A percentile compares a stretch with the other conserved stretches of the same genome.
These are phyloP conservation scores for Polymixis lichenea DNA, from an alignment of 2,888 invertebrate species.

Conservation along the genomic window DNA sequence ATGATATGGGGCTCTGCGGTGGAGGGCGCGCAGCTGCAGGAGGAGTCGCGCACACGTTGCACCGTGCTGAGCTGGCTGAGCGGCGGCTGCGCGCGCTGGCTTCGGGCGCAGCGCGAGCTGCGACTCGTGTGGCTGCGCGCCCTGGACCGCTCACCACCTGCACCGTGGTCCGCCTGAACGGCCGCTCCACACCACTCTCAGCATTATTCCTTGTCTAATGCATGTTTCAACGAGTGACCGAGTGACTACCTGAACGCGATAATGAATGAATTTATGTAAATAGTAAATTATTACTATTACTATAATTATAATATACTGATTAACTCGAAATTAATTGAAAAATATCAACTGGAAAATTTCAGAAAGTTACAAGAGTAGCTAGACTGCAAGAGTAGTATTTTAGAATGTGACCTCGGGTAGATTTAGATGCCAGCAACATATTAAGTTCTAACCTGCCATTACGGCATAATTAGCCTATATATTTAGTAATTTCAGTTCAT, in stretches of 20 bases:
- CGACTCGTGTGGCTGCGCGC: slow-evolving; percentile 42
- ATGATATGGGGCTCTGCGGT: slow-evolving; percentile 43
- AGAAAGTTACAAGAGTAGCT: no score
- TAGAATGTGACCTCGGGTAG: no score
- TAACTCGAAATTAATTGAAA: no score
- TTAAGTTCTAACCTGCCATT: no score
- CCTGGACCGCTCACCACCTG: slow-evolving; percentile 2
- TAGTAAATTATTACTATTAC: no score
- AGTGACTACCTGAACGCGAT: neutral
- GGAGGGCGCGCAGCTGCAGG: slow-evolving; percentile 57
- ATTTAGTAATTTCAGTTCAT: no score
- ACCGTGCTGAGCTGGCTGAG: slow-evolving; percentile 61
- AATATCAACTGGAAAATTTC: no score
- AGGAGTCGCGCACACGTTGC: slow-evolving; percentile 57
- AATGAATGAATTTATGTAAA: neutral
- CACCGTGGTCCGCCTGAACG: neutral
- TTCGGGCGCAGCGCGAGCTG: slow-evolving; percentile 43
- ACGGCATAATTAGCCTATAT: no score
- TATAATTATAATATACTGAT: no score
- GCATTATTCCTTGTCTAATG: neutral
- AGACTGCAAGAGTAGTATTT: no score
- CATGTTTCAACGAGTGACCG: neutral
- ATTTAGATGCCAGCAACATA: no score
- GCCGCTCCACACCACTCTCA: neutral
- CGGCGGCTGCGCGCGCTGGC: slow-evolving; percentile 57